phyloP scores from a whole-genome alignment of 2,797 vertebrate species.

The Hypotaenidia okinawae region DNA sequence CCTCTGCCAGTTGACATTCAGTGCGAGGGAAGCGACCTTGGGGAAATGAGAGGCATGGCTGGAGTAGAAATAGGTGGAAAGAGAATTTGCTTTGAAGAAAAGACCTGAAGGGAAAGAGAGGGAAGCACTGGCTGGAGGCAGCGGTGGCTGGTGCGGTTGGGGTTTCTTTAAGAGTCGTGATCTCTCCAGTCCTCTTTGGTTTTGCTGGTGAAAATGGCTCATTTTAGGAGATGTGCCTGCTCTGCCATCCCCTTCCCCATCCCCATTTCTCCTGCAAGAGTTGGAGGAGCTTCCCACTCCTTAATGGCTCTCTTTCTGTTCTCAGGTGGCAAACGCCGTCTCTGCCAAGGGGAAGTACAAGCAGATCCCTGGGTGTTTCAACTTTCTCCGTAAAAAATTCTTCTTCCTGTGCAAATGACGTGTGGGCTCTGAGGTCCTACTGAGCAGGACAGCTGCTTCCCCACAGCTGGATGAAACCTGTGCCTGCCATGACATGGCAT shows the following conservation, averaged over 20 bases:
- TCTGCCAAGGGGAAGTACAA: conserved; percentile 89
- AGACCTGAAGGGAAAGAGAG: rapidly evolving
- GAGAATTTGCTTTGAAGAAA: background rate
- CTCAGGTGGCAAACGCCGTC: conserved; percentile 87
- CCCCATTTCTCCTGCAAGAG: rapidly evolving
- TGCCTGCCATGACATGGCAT: rapidly evolving
- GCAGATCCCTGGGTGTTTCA: conserved; percentile 94
- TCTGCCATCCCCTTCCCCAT: rapidly evolving
- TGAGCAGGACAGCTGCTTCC: rapidly evolving
- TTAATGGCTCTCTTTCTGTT: background rate
- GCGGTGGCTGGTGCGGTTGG: rapidly evolving
- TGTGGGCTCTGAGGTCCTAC: rapidly evolving
- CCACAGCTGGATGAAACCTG: rapidly evolving
- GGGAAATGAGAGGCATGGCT: rapidly evolving
- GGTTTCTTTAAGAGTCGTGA: background rate
- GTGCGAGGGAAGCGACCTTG: background rate
- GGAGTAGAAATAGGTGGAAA: background rate
- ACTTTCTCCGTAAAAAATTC: conserved; percentile 92
- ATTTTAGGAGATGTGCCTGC: background rate
- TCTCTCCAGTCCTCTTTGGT: rapidly evolving
- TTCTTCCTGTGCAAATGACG: conserved; percentile 76
- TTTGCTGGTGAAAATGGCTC: rapidly evolving
- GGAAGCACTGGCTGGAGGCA: background rate
- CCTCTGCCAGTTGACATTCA: rapidly evolving
- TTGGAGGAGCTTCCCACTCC: background rate